Evolutionary conservation across 2,797 vertebrate genomes (phyloP).

Genomic region (Dromococcyx pavoninus): DNA sequence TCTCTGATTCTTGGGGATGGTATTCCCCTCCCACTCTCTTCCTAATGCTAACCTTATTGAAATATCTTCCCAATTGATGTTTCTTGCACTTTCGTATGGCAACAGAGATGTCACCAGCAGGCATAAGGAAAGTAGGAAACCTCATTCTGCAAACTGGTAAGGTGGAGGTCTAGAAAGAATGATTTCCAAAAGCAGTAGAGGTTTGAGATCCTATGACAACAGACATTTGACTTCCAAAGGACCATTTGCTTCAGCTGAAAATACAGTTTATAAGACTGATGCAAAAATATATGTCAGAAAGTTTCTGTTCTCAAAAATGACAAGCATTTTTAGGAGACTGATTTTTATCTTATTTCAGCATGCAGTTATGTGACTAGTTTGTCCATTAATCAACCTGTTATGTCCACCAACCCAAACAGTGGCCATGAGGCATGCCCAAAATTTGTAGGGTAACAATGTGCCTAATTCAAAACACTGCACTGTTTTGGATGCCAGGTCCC

Average conservation of each 20-base stretch:
- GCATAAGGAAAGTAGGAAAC: not conserved
- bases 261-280: not conserved
- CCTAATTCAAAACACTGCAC: not conserved
- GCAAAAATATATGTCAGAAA: not conserved
- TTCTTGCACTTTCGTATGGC: not conserved
- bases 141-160: not conserved
- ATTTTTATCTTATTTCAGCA: not conserved
- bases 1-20: not conserved
- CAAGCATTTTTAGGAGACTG: not conserved
- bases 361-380: not conserved
- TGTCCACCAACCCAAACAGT: not conserved
- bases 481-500: not conserved
- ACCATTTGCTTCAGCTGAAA: not conserved
- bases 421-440: not conserved
- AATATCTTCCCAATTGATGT: not conserved
- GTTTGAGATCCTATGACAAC: not conserved
- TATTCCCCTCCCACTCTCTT: not conserved
- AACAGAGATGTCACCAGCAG: not conserved
- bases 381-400: not conserved
- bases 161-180: not conserved
- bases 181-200: not conserved
- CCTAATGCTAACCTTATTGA: not conserved
- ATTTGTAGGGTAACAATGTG: accelerated
- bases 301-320: not conserved
- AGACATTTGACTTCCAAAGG: not conserved